Evolutionary conservation across 2,888 invertebrate genomes (phyloP).

Genomic region (Euphydryas editha): DNA sequence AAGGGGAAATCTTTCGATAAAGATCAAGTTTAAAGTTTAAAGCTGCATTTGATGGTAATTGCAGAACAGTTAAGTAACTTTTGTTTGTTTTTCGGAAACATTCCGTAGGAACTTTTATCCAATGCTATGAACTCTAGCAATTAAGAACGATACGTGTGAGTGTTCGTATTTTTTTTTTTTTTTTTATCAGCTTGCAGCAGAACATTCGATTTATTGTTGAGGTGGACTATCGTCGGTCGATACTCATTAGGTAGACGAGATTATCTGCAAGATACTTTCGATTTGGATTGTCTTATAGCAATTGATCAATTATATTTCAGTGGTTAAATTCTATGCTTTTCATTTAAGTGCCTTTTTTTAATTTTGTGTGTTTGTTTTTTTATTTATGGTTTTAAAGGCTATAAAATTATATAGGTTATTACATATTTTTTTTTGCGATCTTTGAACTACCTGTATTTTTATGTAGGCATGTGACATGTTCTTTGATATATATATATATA

Average conservation of each 20-base stretch:
- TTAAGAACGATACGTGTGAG: constrained; percentile 34
- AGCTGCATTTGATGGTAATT: constrained; percentile 53
- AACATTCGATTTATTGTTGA: background rate
- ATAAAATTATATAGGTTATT: too few relatives aligned
- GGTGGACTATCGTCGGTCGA: background rate
- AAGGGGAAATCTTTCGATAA: constrained; percentile 29
- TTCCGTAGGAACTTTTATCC: constrained; percentile 36
- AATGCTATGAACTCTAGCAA: constrained; percentile 33
- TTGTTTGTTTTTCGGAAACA: constrained; percentile 48
- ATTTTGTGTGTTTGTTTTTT: too few relatives aligned
- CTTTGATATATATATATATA: too few relatives aligned
- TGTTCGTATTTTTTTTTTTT: constrained; percentile 8
- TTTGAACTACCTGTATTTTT: too few relatives aligned
- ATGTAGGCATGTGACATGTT: too few relatives aligned
- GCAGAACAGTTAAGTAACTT: constrained; percentile 51
- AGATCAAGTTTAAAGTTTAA: constrained; percentile 43
- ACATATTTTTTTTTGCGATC: too few relatives aligned
- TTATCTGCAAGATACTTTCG: too few relatives aligned
- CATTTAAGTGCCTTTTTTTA: too few relatives aligned
- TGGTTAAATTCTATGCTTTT: too few relatives aligned
- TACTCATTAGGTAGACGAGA: background rate
- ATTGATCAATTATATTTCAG: too few relatives aligned
- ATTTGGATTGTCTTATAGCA: too few relatives aligned
- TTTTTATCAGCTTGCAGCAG: constrained; percentile 9
- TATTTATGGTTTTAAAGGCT: too few relatives aligned